Evolutionary conservation across 2,113 vertebrate genomes (phyloP), one percentile per base, ranked within the genome.

Genomic region (Campylomormyrus tamandua): DNA sequence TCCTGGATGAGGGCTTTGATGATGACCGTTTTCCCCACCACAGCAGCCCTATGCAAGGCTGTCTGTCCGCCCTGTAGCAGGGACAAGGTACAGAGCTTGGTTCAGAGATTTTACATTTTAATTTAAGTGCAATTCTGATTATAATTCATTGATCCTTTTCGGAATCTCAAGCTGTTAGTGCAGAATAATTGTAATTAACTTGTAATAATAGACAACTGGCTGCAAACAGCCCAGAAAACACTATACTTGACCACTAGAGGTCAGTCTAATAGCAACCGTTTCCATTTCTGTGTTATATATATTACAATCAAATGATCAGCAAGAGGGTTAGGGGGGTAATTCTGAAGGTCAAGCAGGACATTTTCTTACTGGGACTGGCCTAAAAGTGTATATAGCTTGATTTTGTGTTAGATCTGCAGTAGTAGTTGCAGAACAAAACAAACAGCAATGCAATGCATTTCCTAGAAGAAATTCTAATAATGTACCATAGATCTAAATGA

Each of bases 1-100:
- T 97, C 98, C 48, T 95, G 96, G 89, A 98, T 96, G 87, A 99
- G 96, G 6, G 96, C 93, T 1, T 96, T 90, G 49, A 98, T 94
- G 62, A 96, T 53, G 6, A 97, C 96, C 0, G 94, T 95, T 93
- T 97, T 97, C 31, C 98, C 98, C 93, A 97, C 96, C 49, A 95
- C 96, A 7, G 97, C 94, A 21, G 97, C 97, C 56, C 96, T 94
- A 90, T 98, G 98, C 92, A 99, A 89, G 5, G 97, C 97, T 10
- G 97, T 98, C 94, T 97, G 97, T 45, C 96, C 94, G 96, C 97
- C 94, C 89, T 52, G 6, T 31, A 80, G 52, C 4, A 70, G 0
- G 2, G 74, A 7, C 4, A 88, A 45, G 85, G 66, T 80, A 24
- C 24, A 93, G 90, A 31, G 3, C n/a, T 5, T 10, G 56, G 56